Evolutionary conservation across 2,888 invertebrate species (phyloP), one percentile per base, ranked within the genome.

Genomic region (Drosophila falleni): DNA sequence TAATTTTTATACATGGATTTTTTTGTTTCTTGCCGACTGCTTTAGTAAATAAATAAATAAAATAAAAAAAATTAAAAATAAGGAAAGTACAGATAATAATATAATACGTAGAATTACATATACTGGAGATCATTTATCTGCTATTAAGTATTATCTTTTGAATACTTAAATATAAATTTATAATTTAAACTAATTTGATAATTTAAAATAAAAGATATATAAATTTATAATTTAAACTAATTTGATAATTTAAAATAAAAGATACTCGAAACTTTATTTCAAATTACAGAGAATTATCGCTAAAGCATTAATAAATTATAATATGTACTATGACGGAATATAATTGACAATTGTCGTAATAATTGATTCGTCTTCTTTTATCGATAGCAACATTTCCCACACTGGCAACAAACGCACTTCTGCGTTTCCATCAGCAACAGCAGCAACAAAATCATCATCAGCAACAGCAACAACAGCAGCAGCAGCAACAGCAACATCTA

Each of bases 341-440:
- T 15, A 8, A 15, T 8, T 33, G 3, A 33, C 26, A 10, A 10
- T 33, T 33, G 10, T 3, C 10, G 10, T 37, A 16, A 35, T n/a
- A 9, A 13, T 19, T 46, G 6, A 19, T 29, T 51, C 9, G 9
- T 5, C 5, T 13, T 37, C 1, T 16, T 5, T 0, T 3, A 2
- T 41, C n/a, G 72, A 68, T 77, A 26, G 41, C 90, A 23, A 63
- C 84, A 35, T 89, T 81, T 53, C 85, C 90, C 16, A 67, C 83
- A 9, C 41, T 90, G 62, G 80, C 91, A 5, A 80, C 90, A 0
- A 78, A 81, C n/a, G 78, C 91, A 0, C 71, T 91, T 1, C 68
- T 90, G 23, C 87, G 91, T 4, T 88, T 91, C 39, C 91, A 91
- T 81, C 90, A 90, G 50, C 80, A 87, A 5, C 80, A 87, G 13